These are phyloP conservation scores for Neria commutata DNA, from an alignment of 2,888 invertebrate species.

Conservation along the genomic window DNA sequence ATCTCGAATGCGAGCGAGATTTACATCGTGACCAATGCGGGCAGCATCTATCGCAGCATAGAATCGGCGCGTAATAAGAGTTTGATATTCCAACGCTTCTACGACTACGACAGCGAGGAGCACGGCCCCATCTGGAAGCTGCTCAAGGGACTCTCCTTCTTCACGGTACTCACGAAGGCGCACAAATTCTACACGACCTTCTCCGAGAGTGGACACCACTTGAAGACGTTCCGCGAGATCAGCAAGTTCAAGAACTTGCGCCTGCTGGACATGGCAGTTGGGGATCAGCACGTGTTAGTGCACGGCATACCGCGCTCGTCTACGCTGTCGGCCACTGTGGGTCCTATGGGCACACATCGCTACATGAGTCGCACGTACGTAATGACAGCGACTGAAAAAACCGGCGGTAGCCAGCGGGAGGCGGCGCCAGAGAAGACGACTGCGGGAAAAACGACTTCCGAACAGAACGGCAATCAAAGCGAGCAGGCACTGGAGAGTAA, in stretches of 20 bases:
- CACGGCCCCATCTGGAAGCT: slow-evolving; percentile 60
- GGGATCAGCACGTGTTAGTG: slow-evolving; percentile 57
- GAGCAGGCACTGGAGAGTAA: slow-evolving; percentile 17
- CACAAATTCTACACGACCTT: slow-evolving; percentile 61
- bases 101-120: slow-evolving; percentile 61
- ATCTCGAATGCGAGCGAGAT: slow-evolving; percentile 60
- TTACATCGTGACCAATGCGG: slow-evolving; percentile 57
- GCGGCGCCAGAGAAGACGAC: slow-evolving; percentile 27
- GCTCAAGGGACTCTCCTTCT: slow-evolving; percentile 57
- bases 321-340: slow-evolving; percentile 40
- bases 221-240: slow-evolving; percentile 61
- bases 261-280: slow-evolving; percentile 56
- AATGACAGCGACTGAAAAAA: slow-evolving; percentile 38
- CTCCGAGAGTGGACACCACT: slow-evolving; percentile 60
- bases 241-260: slow-evolving; percentile 60
- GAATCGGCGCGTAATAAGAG: slow-evolving; percentile 56
- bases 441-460: slow-evolving; percentile 35
- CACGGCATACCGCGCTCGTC: slow-evolving; percentile 56
- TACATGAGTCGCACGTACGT: slow-evolving; percentile 48
- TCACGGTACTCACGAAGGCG: slow-evolving; percentile 56
- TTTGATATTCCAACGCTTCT: slow-evolving; percentile 58
- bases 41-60: slow-evolving; percentile 57
- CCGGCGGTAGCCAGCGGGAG: slow-evolving; percentile 34
- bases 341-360: slow-evolving; percentile 37
- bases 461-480: slow-evolving; percentile 34